Conservation (phyloP, 2,888 invertebrate genomes). For the Troilus luridus region DNA sequence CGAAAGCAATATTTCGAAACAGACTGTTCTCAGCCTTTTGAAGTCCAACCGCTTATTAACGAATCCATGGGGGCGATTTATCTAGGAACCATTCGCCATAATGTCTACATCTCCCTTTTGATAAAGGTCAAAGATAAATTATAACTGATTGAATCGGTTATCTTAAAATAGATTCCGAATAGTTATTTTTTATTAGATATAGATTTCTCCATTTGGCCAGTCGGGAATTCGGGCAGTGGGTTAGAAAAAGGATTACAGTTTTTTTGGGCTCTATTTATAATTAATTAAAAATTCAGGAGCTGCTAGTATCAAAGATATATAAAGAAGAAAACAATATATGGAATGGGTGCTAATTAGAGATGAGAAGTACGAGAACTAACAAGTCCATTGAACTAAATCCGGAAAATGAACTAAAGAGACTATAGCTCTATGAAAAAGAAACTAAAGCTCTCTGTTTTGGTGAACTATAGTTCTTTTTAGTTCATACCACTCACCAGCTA, state of each 20-base stretch:
- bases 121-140: neutral
- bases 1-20: conserved; percentile 5
- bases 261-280: neutral
- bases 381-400: no score
- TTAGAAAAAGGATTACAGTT: neutral
- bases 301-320: neutral
- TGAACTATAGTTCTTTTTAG: no score
- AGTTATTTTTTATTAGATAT: neutral
- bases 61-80: neutral
- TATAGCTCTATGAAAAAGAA: no score
- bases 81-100: neutral
- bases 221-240: neutral
- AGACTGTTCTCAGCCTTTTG: neutral
- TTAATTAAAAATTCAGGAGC: neutral
- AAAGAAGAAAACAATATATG: neutral
- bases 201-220: neutral
- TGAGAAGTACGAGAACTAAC: no score
- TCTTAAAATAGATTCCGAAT: neutral
- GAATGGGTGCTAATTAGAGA: neutral
- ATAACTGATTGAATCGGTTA: neutral
- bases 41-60: neutral
- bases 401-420: no score
- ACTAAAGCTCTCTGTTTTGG: no score
- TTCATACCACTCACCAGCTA: no score
- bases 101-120: neutral